Evolutionary conservation across 2,888 invertebrate genomes (phyloP).

Genomic region (Mimumesa dahlbomi): DNA sequence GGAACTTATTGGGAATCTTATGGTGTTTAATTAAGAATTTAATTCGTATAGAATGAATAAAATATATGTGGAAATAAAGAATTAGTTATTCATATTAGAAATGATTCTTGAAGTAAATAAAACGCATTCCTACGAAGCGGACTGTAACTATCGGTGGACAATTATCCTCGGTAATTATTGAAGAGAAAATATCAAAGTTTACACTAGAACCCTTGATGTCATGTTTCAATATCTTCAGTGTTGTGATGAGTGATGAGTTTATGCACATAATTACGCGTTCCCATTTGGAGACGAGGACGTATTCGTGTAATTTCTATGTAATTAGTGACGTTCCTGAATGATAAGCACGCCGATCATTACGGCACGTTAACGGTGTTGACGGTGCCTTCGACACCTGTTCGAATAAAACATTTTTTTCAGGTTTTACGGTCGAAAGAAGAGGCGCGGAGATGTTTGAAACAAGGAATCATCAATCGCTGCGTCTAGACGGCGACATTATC

Average conservation of each 20-base stretch:
- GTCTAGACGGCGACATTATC: too few species aligned
- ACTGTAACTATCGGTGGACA: conserved; percentile 33
- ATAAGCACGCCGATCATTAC: not conserved
- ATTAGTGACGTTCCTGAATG: not conserved
- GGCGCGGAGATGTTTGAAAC: too few species aligned
- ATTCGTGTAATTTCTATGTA: conserved; percentile 1
- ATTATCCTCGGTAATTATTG: conserved; percentile 37
- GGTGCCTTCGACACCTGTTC: too few species aligned
- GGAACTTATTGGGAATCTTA: too few species aligned
- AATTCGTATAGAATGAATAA: too few species aligned
- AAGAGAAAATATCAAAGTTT: conserved; percentile 17
- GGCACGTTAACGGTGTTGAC: too few species aligned
- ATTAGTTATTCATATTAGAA: too few species aligned
- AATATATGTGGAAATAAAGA: too few species aligned
- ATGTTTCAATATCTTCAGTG: conserved; percentile 8
- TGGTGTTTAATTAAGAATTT: too few species aligned
- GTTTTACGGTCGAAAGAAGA: too few species aligned
- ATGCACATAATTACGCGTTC: conserved; percentile 20
- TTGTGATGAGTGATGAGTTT: conserved; percentile 10
- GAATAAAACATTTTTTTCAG: too few species aligned
- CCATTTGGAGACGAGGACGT: not conserved
- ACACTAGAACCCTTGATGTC: not conserved
- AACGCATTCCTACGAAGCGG: conserved; percentile 29
- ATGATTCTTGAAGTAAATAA: conserved; percentile 18
- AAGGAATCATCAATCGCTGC: too few species aligned